Evolutionary conservation across 2,113 vertebrate species (phyloP).

Genomic region (Atherinomorus stipes): DNA sequence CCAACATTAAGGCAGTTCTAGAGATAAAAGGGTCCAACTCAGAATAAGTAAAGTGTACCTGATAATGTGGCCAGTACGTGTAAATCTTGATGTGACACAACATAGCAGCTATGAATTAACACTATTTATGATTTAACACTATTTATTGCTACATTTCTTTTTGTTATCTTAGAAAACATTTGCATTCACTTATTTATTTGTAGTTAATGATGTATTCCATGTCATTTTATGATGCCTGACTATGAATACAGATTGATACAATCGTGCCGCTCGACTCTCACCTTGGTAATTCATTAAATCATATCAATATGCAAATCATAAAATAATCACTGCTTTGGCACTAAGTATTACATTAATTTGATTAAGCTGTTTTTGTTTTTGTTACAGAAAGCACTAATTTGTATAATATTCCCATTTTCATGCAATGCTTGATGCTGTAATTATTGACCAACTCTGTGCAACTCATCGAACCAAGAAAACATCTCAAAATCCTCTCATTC

Average conservation of each 20-base stretch:
- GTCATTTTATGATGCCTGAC: slow-evolving; percentile 4
- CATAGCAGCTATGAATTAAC: slow-evolving; percentile 6
- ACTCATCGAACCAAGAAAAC: slow-evolving; percentile 1
- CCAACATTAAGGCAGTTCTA: too few species aligned
- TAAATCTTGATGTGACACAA: too few species aligned
- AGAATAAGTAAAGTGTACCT: too few species aligned
- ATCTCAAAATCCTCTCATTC: neutral
- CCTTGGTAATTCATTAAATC: slow-evolving; percentile 22
- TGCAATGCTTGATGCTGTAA: slow-evolving; percentile 8
- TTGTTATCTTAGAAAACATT: slow-evolving; percentile 5
- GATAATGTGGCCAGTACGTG: too few species aligned
- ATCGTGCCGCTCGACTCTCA: slow-evolving; percentile 12
- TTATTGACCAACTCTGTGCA: slow-evolving; percentile 12
- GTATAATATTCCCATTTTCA: slow-evolving; percentile 48
- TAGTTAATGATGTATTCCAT: slow-evolving; percentile 10
- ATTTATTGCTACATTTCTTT: slow-evolving; percentile 22
- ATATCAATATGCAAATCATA: slow-evolving; percentile 29
- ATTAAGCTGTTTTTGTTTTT: slow-evolving; percentile 48
- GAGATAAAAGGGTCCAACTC: too few species aligned
- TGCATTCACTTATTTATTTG: slow-evolving; percentile 18
- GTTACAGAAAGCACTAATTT: slow-evolving; percentile 27
- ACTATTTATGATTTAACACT: neutral
- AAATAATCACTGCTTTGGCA: slow-evolving; percentile 28
- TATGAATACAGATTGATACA: slow-evolving; percentile 19
- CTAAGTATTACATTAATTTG: neutral